Evolutionary conservation across 2,888 invertebrate genomes (phyloP).

Genomic region (Latrodectus elegans): DNA sequence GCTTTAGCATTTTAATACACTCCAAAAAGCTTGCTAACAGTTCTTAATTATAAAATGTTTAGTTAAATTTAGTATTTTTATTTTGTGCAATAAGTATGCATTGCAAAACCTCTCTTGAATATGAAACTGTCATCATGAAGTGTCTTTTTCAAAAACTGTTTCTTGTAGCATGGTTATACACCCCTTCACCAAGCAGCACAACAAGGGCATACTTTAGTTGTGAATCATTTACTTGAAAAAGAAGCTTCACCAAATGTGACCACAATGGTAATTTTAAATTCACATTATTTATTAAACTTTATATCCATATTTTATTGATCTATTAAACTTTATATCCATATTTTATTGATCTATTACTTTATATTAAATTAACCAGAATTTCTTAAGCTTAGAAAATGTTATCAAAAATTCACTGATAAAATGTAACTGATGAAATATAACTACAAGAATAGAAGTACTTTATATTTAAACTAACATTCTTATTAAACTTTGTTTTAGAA

Average conservation of each 20-base stretch:
- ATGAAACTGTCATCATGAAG: not conserved
- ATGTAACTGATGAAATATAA: no score
- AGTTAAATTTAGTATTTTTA: not conserved
- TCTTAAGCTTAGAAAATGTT: no score
- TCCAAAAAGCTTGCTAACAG: no score
- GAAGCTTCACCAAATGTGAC: constrained; percentile 96
- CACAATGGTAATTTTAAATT: constrained; percentile 83
- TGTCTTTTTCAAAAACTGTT: not conserved
- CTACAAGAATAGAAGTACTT: no score
- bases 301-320: no score
- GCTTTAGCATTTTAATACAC: no score
- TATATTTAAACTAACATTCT: no score
- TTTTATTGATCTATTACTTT: no score
- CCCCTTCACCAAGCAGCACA: constrained; percentile 99
- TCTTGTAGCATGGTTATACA: constrained; percentile 85
- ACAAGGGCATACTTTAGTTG: constrained; percentile 97
- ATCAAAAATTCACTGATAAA: no score
- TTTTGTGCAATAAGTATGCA: not conserved
- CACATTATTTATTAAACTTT: not conserved
- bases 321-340: no score
- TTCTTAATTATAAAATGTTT: not conserved
- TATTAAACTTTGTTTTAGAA: no score
- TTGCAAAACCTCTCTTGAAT: not conserved
- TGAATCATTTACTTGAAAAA: constrained; percentile 92
- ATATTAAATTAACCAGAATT: no score